Conservation (phyloP, 2,888 invertebrate species). For the Unio delphinus region DNA sequence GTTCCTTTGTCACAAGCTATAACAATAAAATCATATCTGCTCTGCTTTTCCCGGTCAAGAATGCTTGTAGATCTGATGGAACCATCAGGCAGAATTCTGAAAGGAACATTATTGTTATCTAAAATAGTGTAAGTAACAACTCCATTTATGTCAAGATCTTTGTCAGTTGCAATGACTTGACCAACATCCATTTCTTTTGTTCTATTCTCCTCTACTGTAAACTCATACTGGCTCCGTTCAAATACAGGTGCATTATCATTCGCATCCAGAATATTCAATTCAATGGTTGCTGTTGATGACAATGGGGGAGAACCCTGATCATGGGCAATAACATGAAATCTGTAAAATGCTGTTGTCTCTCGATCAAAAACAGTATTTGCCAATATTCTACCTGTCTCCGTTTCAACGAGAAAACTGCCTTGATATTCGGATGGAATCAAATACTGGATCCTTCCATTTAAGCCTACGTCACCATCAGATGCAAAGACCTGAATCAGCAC, state of each 20-base stretch:
- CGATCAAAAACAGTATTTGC: conserved; percentile 51
- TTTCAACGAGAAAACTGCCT: conserved; percentile 44
- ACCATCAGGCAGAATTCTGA: conserved; percentile 51
- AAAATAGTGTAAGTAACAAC: conserved; percentile 36
- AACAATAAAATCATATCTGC: conserved; percentile 51
- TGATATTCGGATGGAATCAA: conserved; percentile 28
- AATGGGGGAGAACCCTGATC: conserved; percentile 51
- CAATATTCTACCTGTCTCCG: conserved; percentile 49
- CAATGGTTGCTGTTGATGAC: conserved; percentile 44
- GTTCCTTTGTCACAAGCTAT: conserved; percentile 56
- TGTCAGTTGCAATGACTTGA: conserved; percentile 49
- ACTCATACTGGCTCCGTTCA: conserved; percentile 38
- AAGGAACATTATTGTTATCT: conserved; percentile 36
- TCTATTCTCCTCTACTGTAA: conserved; percentile 49
- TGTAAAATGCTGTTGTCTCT: conserved; percentile 43
- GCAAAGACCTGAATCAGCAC: conserved; percentile 48
- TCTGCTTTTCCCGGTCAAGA: conserved; percentile 54
- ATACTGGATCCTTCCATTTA: conserved; percentile 48
- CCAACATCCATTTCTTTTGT: conserved; percentile 40
- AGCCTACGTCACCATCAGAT: conserved; percentile 43
- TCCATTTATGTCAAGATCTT: conserved; percentile 46
- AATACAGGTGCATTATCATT: conserved; percentile 60
- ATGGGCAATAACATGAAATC: conserved; percentile 47
- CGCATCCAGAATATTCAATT: conserved; percentile 49
- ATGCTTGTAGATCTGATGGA: conserved; percentile 41